phyloP scores from a whole-genome alignment of 1,140 invertebrate genomes.

The Lepidurus packardi region DNA sequence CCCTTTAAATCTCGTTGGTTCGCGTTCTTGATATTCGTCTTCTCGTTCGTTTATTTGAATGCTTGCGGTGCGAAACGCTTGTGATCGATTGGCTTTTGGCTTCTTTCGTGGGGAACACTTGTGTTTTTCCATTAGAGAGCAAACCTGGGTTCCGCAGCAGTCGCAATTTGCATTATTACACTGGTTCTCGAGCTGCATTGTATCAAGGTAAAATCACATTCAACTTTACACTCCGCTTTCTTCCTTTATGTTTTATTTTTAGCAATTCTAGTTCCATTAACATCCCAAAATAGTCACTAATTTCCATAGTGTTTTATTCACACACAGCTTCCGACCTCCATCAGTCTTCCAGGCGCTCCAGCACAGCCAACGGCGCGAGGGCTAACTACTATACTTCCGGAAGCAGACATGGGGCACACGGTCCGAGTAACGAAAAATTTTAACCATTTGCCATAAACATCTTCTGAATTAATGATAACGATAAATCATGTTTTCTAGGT shows the following conservation, averaged over 20 bases:
- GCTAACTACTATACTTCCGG: neutral
- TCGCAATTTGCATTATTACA: constrained; percentile 19
- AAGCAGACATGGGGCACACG: neutral
- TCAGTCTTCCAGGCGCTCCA: constrained; percentile 6
- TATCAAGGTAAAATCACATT: constrained; percentile 10
- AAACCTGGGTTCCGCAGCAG: constrained; percentile 17
- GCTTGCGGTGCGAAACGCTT: constrained; percentile 8
- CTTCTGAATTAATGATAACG: neutral
- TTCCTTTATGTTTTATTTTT: neutral
- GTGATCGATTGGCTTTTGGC: constrained; percentile 21
- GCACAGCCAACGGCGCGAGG: neutral
- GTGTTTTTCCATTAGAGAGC: constrained; percentile 19
- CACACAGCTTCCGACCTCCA: constrained; percentile 3
- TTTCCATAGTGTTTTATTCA: neutral
- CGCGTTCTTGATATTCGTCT: neutral
- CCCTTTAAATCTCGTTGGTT: neutral
- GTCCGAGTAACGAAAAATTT: neutral
- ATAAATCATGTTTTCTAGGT: neutral
- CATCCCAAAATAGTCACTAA: too few species aligned
- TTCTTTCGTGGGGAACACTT: constrained; percentile 10
- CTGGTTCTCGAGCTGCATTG: constrained; percentile 9
- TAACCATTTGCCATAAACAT: neutral
- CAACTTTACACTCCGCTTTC: neutral
- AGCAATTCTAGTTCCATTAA: too few species aligned
- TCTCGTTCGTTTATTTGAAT: constrained; percentile 18